A percentile compares a stretch with the other conserved stretches of the same genome.
Conservation (phyloP, 2,888 invertebrate genomes). For the Augiades crinisus region DNA sequence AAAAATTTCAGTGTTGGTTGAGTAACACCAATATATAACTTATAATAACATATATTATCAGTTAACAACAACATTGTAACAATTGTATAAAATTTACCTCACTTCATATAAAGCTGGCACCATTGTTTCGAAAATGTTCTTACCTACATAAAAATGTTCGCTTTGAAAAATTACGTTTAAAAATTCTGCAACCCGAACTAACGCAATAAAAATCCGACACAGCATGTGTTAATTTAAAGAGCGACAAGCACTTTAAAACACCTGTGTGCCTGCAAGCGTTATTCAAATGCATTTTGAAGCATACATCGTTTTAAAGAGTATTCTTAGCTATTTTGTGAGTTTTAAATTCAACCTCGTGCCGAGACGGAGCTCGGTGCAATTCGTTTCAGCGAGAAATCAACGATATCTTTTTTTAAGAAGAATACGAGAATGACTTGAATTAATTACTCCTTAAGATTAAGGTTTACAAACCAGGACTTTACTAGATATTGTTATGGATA, state of each 20-base stretch:
- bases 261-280: neutral
- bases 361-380: neutral
- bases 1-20: too few relatives aligned
- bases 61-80: too few relatives aligned
- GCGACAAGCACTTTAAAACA: conserved; percentile 13
- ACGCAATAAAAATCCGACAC: conserved; percentile 1
- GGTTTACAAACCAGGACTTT: too few relatives aligned
- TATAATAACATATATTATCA: too few relatives aligned
- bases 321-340: neutral
- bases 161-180: neutral
- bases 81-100: too few relatives aligned
- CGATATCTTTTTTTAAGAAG: neutral
- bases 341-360: neutral
- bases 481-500: too few relatives aligned
- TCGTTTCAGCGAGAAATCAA: too few relatives aligned
- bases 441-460: too few relatives aligned
- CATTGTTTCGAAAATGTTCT: too few relatives aligned
- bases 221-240: conserved; percentile 13
- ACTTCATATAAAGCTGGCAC: too few relatives aligned
- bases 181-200: neutral
- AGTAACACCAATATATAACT: too few relatives aligned
- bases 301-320: conserved; percentile 11
- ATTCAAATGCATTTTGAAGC: conserved; percentile 18
- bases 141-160: too few relatives aligned
- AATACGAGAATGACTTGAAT: neutral